Base-by-base conservation (phyloP, 2,797 vertebrate genomes). In the Bovichtus variegatus region DNA sequence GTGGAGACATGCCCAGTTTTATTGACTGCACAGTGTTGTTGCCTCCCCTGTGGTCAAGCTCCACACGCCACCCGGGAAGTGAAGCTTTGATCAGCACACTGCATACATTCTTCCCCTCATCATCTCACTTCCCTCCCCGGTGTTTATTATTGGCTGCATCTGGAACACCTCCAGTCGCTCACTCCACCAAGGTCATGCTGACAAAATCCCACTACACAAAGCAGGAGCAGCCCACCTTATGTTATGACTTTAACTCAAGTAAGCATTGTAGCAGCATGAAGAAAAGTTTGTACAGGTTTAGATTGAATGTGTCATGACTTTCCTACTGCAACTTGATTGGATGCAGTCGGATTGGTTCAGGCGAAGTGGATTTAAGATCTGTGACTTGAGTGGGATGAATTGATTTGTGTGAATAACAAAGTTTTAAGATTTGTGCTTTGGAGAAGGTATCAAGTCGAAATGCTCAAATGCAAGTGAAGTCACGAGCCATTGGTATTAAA, bases 61-160 rank as follows among this genome's bases (percentile, higher is more conserved):
- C 76, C 77, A 82, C 81, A 87, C 76, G 46, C 80, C 88, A 82
- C 80, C 89, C 58, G 4, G 83, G 68, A 85, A 76, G 78, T 55
- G 58, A 0, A 2, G 66, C 92, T 93, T 94, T 94, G 93, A 94
- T 93, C 88, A 82, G 64, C 70, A 2, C 85, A 41, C 81, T 43
- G 83, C 72, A 69, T 74, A 85, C 90, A 91, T 90, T 91, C 89
- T 90, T 91, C 87, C 41, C 83, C 71, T 90, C 88, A 75, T 83
- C 83, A 36, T 88, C 87, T 90, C 89, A 84, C 76, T 86, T 87
- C 82, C 87, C 78, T 80, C 59, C 75, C 63, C 34, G 29, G 43
- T 90, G 85, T 90, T 90, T 87, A 85, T 93, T 90, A 90, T 87
- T 77, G 82, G 76, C 84, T 72, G 68, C 84, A 92, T 88, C 92